These are phyloP conservation scores for Myzus persicae DNA, from an alignment of 1,140 invertebrate species.

Conservation along the genomic window DNA sequence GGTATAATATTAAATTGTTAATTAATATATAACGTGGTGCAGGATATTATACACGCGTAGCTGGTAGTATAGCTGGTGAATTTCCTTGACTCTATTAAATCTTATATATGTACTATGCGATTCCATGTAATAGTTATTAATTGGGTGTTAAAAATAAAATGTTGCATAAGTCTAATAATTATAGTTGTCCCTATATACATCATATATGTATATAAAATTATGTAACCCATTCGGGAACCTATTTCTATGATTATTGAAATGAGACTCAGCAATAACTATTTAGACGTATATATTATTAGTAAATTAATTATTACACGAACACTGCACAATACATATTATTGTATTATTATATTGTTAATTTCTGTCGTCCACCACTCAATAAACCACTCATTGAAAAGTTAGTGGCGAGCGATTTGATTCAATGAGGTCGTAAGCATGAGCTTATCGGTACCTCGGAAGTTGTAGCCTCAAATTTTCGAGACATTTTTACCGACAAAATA, in stretches of 20 bases:
- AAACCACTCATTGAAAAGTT: background rate
- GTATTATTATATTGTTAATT: too few relatives aligned
- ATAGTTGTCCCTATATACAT: background rate
- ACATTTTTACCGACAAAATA: too few relatives aligned
- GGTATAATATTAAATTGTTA: background rate
- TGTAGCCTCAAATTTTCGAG: background rate
- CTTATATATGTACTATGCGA: background rate
- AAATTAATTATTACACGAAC: too few relatives aligned
- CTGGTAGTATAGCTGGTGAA: background rate
- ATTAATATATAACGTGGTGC: background rate
- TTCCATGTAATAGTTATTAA: background rate
- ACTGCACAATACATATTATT: too few relatives aligned
- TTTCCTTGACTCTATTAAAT: background rate
- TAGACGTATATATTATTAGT: too few relatives aligned
- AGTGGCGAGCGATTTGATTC: background rate
- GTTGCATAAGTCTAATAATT: background rate
- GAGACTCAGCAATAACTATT: background rate
- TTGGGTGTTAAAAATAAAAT: conserved; percentile 6
- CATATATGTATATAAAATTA: background rate
- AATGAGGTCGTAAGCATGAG: background rate
- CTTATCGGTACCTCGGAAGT: background rate
- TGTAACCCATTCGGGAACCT: background rate
- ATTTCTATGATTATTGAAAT: background rate
- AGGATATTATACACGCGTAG: background rate
- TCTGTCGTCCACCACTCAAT: too few relatives aligned